Evolutionary conservation across 2,888 invertebrate species (phyloP), one percentile per base, ranked within the genome.

Genomic region (Chymomyza amoena): DNA sequence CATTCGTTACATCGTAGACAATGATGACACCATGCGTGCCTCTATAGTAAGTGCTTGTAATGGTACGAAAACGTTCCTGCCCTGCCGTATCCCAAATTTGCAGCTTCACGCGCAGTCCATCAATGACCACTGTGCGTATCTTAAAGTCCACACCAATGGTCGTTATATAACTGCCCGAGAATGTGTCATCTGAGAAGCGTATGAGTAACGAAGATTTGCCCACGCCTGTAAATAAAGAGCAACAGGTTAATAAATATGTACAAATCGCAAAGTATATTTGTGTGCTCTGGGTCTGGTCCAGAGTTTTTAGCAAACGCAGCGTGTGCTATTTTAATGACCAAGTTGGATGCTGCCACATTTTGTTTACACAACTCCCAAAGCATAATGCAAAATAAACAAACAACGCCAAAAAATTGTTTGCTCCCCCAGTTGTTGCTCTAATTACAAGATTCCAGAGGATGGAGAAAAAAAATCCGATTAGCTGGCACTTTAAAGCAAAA

Each of bases 71-170:
- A 89, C 98, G 93, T 92, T 99, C 98, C 92, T 99, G 98, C 0
- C 98, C 98, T 70, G 98, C 98, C 50, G 98, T 98, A 92, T 98
- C 98, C 99, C 99, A 99, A 90, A 99, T 99, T 93, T 98, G 98
- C 80, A 98, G 93, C 92, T 98, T 98, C 63, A 98, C 97, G 90
- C 96, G 94, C 91, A 97, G 95, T 70, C 97, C 97, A 89, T 97
- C 96, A 87, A 98, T 94, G 90, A 95, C 96, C 86, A 99, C 95
- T 77, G 99, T 99, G 90, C 99, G 95, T 91, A 99, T 99, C 94
- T 99, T 99, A 93, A 99, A 99, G 93, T 99, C 99, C 66, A 99
- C 99, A 76, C 99, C 99, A 92, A 99, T 99, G 61, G 99, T 99
- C 71, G 99, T 99, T 91, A 99, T 99, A 92, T 97, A 97, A 94